Conservation (phyloP, 1,140 invertebrate species). For the Anoplophora glabripennis region DNA sequence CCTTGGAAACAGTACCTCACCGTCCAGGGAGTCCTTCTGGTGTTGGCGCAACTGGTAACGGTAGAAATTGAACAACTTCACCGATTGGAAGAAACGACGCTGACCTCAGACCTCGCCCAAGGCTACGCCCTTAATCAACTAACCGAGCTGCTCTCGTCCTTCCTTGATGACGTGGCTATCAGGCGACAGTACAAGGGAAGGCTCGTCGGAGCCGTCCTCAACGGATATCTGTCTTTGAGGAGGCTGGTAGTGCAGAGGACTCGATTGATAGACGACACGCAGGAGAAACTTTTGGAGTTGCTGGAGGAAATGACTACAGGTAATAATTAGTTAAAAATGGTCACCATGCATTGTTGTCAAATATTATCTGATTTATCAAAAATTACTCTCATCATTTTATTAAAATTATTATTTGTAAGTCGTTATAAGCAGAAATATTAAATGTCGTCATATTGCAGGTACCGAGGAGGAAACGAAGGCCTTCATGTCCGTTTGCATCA, state of each 20-base stretch:
- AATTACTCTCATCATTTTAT: too few relatives aligned
- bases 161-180: slow-evolving; percentile 78
- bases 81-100: slow-evolving; percentile 81
- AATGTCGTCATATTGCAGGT: slow-evolving; percentile 53
- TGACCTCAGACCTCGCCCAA: slow-evolving; percentile 91
- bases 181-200: slow-evolving; percentile 86
- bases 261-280: slow-evolving; percentile 92
- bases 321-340: slow-evolving; percentile 41
- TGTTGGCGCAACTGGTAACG: slow-evolving; percentile 82
- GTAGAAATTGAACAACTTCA: slow-evolving; percentile 84
- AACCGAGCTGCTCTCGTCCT: slow-evolving; percentile 81
- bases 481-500: slow-evolving; percentile 96
- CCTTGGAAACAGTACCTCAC: slow-evolving; percentile 94
- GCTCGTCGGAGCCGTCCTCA: slow-evolving; percentile 83
- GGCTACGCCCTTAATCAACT: slow-evolving; percentile 85
- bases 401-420: too few relatives aligned
- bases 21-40: slow-evolving; percentile 77
- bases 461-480: slow-evolving; percentile 94
- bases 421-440: too few relatives aligned
- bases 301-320: slow-evolving; percentile 95
- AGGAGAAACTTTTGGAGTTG: slow-evolving; percentile 91
- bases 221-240: slow-evolving; percentile 89
- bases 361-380: too few relatives aligned
- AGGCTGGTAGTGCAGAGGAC: slow-evolving; percentile 92
- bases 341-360: too few relatives aligned